A percentile compares a stretch with the other conserved stretches of the same genome.
Conservation (phyloP, 2,888 invertebrate species). For the Zele albiditarsus region DNA sequence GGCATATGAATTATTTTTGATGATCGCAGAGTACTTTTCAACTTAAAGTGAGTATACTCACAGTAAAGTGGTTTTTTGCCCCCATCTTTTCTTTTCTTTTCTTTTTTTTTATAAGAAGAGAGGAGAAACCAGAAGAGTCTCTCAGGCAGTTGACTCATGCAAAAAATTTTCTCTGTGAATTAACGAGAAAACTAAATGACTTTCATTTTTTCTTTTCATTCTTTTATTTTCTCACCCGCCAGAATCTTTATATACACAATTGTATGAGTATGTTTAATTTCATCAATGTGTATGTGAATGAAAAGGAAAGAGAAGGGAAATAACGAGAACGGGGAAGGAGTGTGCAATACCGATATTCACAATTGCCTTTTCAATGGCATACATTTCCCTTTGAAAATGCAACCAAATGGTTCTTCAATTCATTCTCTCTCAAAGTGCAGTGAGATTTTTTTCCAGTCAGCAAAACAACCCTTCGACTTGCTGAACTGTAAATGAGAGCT, state of each 20-base stretch:
- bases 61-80: conserved; percentile 6
- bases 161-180: conserved; percentile 18
- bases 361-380: conserved; percentile 19
- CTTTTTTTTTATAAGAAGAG: background rate
- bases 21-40: conserved; percentile 19
- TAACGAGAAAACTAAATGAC: background rate
- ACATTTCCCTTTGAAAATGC: conserved; percentile 12
- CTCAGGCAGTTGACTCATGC: conserved; percentile 11
- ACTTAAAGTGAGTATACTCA: conserved; percentile 13
- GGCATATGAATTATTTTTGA: conserved; percentile 14
- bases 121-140: conserved; percentile 7
- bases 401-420: conserved; percentile 24
- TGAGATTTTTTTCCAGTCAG: conserved; percentile 25
- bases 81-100: background rate
- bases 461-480: conserved; percentile 35
- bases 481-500: conserved; percentile 16
- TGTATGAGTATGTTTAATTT: background rate
- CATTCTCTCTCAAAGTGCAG: background rate
- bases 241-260: background rate
- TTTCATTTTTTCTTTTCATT: background rate
- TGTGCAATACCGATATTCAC: conserved; percentile 14
- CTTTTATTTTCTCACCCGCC: background rate
- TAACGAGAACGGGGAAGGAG: background rate
- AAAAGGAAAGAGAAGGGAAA: background rate
- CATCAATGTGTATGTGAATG: background rate